Evolutionary conservation across 2,888 invertebrate species (phyloP), one percentile per base, ranked within the genome.

Genomic region (Epinotia nisella): DNA sequence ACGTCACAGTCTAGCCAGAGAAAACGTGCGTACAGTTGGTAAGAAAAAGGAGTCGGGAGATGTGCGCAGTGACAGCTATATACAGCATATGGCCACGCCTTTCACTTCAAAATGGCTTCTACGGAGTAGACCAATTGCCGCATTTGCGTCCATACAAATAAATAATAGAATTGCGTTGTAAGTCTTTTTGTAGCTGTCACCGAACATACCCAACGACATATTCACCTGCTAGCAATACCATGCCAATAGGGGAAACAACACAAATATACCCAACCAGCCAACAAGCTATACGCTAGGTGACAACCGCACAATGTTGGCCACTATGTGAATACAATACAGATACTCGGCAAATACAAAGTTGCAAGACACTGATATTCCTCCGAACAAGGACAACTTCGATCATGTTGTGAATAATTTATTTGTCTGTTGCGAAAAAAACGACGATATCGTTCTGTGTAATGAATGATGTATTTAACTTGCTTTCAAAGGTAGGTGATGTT

Each of bases 221-320:
- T 77, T 77, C 59, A 76, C 75, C 75, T 80, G 78, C 75, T 76
- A 76, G 79, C 78, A 76, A 78, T 77, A 83, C 79, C 88, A 90
- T 90, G 88, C 87, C 83, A 87, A 87, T 87, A 87, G 86, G 86
- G 87, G 75, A 83, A 83, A 84, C 83, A 80, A 21, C 82, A 82
- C 81, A 86, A 81, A 79, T 77, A 83, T 77, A 85, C 86, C 87
- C 87, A 87, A 87, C 87, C 87, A 88, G 88, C 87, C 85, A 89
- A 81, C 78, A 87, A 88, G 87, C 87, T 83, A 81, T 76, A 80
- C 83, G 83, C 81, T 83, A 82, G 82, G 80, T 81, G 79, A 75
- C 75, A 81, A 82, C 76, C 77, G 81, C 81, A 80, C 76, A 79
- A 79, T 76, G 73, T 79, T 80, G 79, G 76, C 82, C 76, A 81